Evolutionary conservation across 2,113 vertebrate species (phyloP), one percentile per base, ranked within the genome.

Genomic region (Puma concolor): DNA sequence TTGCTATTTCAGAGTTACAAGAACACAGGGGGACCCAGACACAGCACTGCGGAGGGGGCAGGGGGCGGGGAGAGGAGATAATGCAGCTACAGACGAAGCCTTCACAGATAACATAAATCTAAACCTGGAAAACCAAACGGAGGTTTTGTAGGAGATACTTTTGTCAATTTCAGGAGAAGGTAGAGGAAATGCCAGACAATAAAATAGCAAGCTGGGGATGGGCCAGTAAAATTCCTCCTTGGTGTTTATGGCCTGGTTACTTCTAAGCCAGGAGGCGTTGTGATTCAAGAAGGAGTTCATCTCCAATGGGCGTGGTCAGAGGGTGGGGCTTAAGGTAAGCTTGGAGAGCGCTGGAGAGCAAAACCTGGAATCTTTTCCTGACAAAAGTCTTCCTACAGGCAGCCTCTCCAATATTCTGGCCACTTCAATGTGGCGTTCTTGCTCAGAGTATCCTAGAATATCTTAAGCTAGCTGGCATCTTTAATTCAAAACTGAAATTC

Each of bases 401-500:
- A 17, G 11, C 57, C 85, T 63, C 67, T 23, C 12, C 44, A 82
- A 31, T 10, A 11, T 67, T 64, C 25, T 0, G 12, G 33, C n/a
- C 60, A 60, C 41, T 17, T 41, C 4, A 13, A 16, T 4, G 38
- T 14, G 60, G 17, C 0, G 2, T 33, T 50, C 83, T 21, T 54
- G 25, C 84, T 85, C 79, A 33, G 11, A 67, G 29, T 38, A n/a
- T 54, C 48, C 80, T 90, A 12, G 63, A 74, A 79, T 29, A 69
- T 52, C 25, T n/a, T 72, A 88, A 79, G 38, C 8, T 29, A 72
- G 2, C 33, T 72, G 63, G 60, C 7, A 77, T 87, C 74, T 84
- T 86, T 44, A 48, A 92, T 89, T 83, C 74, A 79, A 91, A 96
- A 87, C 25, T 69, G 31, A 95, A 87, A 94, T 92, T 27, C 5